Evolutionary conservation across 1,140 invertebrate genomes (phyloP), one percentile per base, ranked within the genome.

Genomic region (Ephestia elutella): DNA sequence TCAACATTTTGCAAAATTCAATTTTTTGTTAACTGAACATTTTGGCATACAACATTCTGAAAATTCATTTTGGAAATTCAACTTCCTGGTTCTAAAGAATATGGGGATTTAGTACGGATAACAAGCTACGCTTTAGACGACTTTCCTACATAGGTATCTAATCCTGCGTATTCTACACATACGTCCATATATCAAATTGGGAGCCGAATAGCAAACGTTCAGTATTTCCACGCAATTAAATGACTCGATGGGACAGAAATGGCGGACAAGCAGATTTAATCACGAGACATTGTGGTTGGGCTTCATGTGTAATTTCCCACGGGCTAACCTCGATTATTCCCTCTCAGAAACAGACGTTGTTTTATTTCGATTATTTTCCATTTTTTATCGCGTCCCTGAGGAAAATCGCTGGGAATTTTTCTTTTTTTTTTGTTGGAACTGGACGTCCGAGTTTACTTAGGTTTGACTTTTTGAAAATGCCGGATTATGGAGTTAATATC

Each of bases 261-360:
- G 70, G 63, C 70, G 68, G 73, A 60, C 67, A 70, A 65, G 66
- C 65, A 66, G 75, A 82, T 78, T 78, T 77, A 80, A 80, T 80
- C 73, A 75, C 59, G 69, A 74, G 70, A 72, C 75, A 78, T 75
- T 78, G 72, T 69, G 72, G 68, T 76, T 61, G 62, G 60, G 70
- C 71, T 76, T 80, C 73, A 75, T 77, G 73, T 76, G 79, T 78
- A 78, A 75, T 80, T 76, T 78, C 75, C 65, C 68, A 66, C 66
- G 56, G 64, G 60, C 58, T 59, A 44, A 56, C 65, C 68, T 21
- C 38, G 38, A 44, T 44, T 44, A 44, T 44, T 44, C 15, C 38
- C 38, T 44, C 38, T 44, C 38, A n/a, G 38, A 15, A 44, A 44
- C 38, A 44, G 38, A 44, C 15, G n/a, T 44, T 44, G 38, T 44